These are phyloP conservation scores for Amorpha juglandis DNA, from an alignment of 2,888 invertebrate species.

Conservation along the genomic window DNA sequence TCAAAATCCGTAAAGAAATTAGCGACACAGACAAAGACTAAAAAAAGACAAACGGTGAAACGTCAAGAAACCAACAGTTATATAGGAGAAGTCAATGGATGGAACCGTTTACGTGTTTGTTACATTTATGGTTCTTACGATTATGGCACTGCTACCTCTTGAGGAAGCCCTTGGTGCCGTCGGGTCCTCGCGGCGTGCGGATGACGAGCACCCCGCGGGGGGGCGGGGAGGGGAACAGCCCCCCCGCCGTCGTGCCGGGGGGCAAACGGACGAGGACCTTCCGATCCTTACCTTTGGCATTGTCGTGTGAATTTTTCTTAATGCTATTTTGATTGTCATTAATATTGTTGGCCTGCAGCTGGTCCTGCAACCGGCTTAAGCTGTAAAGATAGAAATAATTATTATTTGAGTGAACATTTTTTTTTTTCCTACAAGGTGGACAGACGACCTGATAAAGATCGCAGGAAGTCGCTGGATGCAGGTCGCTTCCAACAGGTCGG, in stretches of 20 bases:
- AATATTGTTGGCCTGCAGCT: slow-evolving; percentile 73
- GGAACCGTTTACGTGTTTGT: slow-evolving; percentile 54
- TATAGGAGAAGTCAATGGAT: slow-evolving; percentile 50
- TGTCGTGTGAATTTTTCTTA: slow-evolving; percentile 65
- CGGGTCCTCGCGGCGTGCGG: slow-evolving; percentile 91
- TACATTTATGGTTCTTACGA: slow-evolving; percentile 35
- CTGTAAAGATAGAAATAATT: slow-evolving; percentile 54
- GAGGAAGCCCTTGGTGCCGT: slow-evolving; percentile 86
- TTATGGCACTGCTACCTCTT: slow-evolving; percentile 69
- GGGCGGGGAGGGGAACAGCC: slow-evolving; percentile 73
- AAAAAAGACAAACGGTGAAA: slow-evolving; percentile 35
- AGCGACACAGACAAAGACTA: slow-evolving; percentile 1
- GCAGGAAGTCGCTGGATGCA: too few relatives aligned
- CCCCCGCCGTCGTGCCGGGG: slow-evolving; percentile 63
- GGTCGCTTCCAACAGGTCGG: too few relatives aligned
- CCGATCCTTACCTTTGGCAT: slow-evolving; percentile 71
- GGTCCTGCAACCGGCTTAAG: slow-evolving; percentile 73
- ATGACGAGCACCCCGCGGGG: slow-evolving; percentile 84
- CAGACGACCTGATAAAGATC: too few relatives aligned
- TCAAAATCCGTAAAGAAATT: too few relatives aligned
- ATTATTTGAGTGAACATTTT: too few relatives aligned
- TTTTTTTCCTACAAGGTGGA: too few relatives aligned
- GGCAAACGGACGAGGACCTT: slow-evolving; percentile 73
- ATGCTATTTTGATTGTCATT: slow-evolving; percentile 65
- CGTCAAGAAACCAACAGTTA: slow-evolving; percentile 38